phyloP scores from a whole-genome alignment of 2,888 invertebrate species.

The Abrostola triplasia region DNA sequence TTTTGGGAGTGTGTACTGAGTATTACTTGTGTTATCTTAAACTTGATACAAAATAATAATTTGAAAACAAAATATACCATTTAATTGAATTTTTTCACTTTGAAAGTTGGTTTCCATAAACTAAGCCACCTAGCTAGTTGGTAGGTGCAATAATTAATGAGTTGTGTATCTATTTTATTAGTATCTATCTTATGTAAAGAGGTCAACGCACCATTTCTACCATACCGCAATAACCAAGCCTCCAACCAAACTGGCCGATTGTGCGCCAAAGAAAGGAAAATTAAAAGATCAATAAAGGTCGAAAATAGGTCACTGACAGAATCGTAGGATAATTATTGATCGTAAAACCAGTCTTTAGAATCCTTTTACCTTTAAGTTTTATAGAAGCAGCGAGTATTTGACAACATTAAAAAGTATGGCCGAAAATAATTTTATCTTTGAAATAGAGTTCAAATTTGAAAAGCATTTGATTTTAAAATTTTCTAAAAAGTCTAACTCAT shows the following conservation, averaged over 20 bases:
- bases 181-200: too few species aligned
- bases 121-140: too few species aligned
- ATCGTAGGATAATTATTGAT: not conserved
- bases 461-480: not conserved
- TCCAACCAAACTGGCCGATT: not conserved
- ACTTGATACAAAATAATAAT: too few species aligned
- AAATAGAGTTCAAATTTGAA: slow-evolving; percentile 1
- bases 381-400: slow-evolving; percentile 8
- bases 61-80: too few species aligned
- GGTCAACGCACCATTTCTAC: too few species aligned
- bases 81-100: too few species aligned
- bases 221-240: not conserved
- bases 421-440: slow-evolving; percentile 17
- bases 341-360: slow-evolving; percentile 12
- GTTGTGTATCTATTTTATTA: too few species aligned
- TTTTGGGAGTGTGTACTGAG: too few species aligned
- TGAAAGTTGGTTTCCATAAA: too few species aligned
- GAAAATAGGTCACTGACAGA: slow-evolving; percentile 1
- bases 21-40: too few species aligned
- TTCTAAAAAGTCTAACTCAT: not conserved
- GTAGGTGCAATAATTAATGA: too few species aligned
- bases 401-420: slow-evolving; percentile 5
- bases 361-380: slow-evolving; percentile 23
- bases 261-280: slow-evolving; percentile 1
- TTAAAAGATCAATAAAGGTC: slow-evolving; percentile 1